A percentile compares a stretch with the other conserved stretches of the same genome.
Evolutionary conservation across 2,113 vertebrate species (phyloP).

Genomic region (Cyanoderma ruficeps): DNA sequence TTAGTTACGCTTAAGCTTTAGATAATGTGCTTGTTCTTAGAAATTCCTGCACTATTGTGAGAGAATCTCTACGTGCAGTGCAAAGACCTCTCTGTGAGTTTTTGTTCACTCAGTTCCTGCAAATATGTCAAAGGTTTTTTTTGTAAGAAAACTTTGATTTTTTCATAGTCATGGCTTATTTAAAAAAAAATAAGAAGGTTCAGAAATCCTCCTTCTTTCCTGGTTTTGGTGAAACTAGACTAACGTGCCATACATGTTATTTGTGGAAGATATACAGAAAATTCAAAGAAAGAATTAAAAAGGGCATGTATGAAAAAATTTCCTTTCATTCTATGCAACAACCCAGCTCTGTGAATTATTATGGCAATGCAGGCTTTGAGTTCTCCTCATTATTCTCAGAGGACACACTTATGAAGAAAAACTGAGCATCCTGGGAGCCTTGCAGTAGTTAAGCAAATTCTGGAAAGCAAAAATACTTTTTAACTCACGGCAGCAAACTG

Average conservation of each 20-base stretch:
- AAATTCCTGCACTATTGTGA: neutral
- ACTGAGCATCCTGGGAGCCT: constrained; percentile 20
- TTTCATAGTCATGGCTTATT: neutral
- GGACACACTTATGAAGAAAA: constrained; percentile 46
- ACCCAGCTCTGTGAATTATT: constrained; percentile 1
- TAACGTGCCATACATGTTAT: neutral
- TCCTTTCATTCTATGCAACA: neutral
- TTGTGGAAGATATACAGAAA: neutral
- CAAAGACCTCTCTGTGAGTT: neutral
- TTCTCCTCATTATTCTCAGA: neutral
- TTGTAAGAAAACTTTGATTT: neutral
- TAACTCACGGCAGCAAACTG: neutral
- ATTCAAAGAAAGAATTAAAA: constrained; percentile 12
- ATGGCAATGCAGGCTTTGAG: constrained; percentile 36
- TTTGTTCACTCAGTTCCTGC: neutral
- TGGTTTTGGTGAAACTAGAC: neutral
- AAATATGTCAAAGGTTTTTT: neutral
- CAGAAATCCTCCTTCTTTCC: neutral
- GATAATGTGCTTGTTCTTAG: neutral
- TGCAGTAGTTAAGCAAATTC: constrained; percentile 35
- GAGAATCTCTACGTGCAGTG: neutral
- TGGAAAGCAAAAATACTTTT: constrained; percentile 63
- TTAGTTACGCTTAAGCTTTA: neutral
- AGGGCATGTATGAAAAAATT: neutral
- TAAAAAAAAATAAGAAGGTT: neutral